Conservation (phyloP, 2,113 vertebrate genomes). For the Danio rerio region GRCz12tu NC_133200.1:32977001-32977500, state of each 20-base stretch:
- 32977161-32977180: not conserved
- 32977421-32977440: too few species aligned
- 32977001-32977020: slow-evolving; percentile 14
- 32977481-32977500: too few species aligned
- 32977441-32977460: too few species aligned
- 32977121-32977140: not conserved
- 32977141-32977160: not conserved
- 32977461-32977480: too few species aligned
- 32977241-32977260: slow-evolving; percentile 3
- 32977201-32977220: not conserved
- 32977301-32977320: slow-evolving; percentile 6
- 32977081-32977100: not conserved
- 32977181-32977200: not conserved
- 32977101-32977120: slow-evolving; percentile 31
- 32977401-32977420: too few species aligned
- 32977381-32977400: too few species aligned
- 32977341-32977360: too few species aligned
- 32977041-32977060: slow-evolving; percentile 7
- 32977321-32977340: too few species aligned
- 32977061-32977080: slow-evolving; percentile 9
- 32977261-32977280: slow-evolving; percentile 6
- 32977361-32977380: too few species aligned
- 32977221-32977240: not conserved
- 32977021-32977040: slow-evolving; percentile 21
- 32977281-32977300: not conserved